These are phyloP conservation scores for Bufo gargarizans DNA, from an alignment of 2,113 vertebrate genomes.

Conservation along the genomic window DNA sequence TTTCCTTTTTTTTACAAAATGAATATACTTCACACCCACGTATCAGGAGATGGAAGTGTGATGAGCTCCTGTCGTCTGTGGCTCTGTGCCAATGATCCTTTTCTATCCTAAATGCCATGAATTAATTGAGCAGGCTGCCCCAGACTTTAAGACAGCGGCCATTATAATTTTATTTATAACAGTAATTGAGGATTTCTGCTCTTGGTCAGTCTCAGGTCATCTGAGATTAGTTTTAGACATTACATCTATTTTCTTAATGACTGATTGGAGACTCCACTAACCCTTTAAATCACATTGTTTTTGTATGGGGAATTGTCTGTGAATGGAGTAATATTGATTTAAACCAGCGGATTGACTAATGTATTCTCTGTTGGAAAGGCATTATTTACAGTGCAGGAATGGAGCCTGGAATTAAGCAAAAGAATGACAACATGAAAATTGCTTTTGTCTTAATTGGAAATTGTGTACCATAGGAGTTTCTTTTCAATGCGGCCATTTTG, in stretches of 20 bases:
- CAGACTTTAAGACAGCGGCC: constrained; percentile 13
- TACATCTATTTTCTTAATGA: constrained; percentile 45
- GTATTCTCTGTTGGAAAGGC: not conserved
- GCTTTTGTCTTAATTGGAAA: not conserved
- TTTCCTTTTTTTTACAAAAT: not conserved
- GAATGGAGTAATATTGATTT: constrained; percentile 44
- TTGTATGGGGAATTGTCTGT: constrained; percentile 9
- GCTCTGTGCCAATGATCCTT: constrained; percentile 7
- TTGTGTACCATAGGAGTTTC: not conserved
- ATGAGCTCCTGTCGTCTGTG: constrained; percentile 7
- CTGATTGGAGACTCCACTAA: constrained; percentile 12
- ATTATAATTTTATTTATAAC: constrained; percentile 45
- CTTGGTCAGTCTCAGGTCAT: constrained; percentile 45
- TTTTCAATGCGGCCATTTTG: not conserved
- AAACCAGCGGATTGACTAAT: constrained; percentile 18
- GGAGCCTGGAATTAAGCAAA: not conserved
- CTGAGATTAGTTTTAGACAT: constrained; percentile 34
- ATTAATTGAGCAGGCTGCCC: constrained; percentile 4
- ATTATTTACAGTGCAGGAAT: constrained; percentile 19
- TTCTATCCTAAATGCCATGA: constrained; percentile 10
- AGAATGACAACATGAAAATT: not conserved
- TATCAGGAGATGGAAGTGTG: not conserved
- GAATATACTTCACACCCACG: not conserved
- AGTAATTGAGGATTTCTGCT: constrained; percentile 40
- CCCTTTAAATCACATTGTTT: constrained; percentile 34